phyloP scores from a whole-genome alignment of 1,140 invertebrate genomes.

The Cotesia glomerata region DNA sequence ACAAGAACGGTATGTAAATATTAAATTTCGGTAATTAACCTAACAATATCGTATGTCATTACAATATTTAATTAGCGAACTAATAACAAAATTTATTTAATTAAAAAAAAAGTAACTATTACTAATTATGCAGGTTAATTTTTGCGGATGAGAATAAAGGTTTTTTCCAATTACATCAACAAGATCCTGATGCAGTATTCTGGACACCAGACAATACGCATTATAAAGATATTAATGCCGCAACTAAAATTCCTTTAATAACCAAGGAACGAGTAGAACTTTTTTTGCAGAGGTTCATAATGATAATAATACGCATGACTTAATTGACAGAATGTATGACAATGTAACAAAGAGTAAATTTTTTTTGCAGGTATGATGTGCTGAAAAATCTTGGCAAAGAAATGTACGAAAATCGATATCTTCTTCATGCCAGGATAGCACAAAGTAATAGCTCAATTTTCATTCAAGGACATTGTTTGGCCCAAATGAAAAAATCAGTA shows the following conservation, averaged over 20 bases:
- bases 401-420: slow-evolving; percentile 8
- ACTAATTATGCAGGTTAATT: background rate
- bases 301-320: slow-evolving; percentile 2
- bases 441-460: background rate
- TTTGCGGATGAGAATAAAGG: background rate
- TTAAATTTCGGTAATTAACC: background rate
- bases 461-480: background rate
- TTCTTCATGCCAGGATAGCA: background rate
- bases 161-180: background rate
- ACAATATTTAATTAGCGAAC: background rate
- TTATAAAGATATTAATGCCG: slow-evolving; percentile 14
- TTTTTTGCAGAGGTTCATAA: background rate
- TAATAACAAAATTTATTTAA: background rate
- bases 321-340: background rate
- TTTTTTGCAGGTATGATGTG: background rate
- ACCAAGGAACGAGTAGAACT: background rate
- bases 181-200: background rate
- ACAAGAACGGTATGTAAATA: background rate
- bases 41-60: background rate
- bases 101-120: background rate
- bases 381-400: background rate
- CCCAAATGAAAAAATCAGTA: slow-evolving; percentile 13
- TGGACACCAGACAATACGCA: background rate
- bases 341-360: background rate
- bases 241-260: background rate